Conservation (phyloP, 2,797 vertebrate genomes). For the Danio albolineatus region DNA sequence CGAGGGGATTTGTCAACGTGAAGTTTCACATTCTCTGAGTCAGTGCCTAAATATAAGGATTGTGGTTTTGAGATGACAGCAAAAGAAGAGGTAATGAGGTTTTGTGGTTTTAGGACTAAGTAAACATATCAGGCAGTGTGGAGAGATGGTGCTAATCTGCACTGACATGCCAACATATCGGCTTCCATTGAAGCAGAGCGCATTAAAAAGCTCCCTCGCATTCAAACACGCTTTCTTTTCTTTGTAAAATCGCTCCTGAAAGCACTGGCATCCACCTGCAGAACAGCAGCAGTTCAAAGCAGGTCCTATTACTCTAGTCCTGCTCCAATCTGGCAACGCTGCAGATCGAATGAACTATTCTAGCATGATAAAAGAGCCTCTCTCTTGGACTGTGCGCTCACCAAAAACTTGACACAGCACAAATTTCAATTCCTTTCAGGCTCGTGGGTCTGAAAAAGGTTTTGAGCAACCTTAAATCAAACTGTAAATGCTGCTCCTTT, state of each 20-base stretch:
- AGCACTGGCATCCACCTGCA: slow-evolving; percentile 24
- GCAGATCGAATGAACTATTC: not conserved
- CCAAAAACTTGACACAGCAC: not conserved
- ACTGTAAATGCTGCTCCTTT: not conserved
- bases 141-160: slow-evolving; percentile 68
- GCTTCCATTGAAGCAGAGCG: slow-evolving; percentile 66
- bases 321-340: slow-evolving; percentile 29
- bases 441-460: not conserved
- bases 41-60: slow-evolving; percentile 53
- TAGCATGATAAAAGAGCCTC: not conserved
- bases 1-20: slow-evolving; percentile 74
- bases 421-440: not conserved
- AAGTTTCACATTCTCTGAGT: slow-evolving; percentile 71
- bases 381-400: not conserved
- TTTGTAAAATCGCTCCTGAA: not conserved
- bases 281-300: slow-evolving; percentile 32
- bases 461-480: not conserved
- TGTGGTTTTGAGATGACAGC: slow-evolving; percentile 58
- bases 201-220: slow-evolving; percentile 17
- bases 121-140: slow-evolving; percentile 62
- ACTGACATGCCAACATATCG: slow-evolving; percentile 67
- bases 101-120: slow-evolving; percentile 49
- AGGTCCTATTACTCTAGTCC: slow-evolving; percentile 30
- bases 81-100: slow-evolving; percentile 41
- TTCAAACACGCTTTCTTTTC: not conserved